These are phyloP conservation scores for Turritopsis rubra DNA, from an alignment of 30 jellyfish, hydroid and myxozoan genomes.

Conservation along the genomic window DNA sequence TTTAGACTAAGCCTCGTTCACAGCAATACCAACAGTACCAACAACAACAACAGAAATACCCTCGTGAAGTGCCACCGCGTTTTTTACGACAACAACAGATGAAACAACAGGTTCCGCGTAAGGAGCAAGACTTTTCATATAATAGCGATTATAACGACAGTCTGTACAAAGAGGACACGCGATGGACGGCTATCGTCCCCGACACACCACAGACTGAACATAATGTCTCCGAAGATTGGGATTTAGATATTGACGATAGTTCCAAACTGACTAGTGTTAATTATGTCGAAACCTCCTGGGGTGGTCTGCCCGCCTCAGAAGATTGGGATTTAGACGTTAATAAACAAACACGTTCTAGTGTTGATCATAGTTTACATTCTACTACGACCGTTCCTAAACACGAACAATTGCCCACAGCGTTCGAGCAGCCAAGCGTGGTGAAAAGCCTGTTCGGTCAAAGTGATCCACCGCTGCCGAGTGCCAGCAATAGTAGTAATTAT, in stretches of 20 bases:
- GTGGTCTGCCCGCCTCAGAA: conserved; percentile 64
- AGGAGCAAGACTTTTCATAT: conserved; percentile 6
- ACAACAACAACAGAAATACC: conserved; percentile 96
- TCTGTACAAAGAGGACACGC: not conserved
- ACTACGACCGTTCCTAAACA: conserved; percentile 8
- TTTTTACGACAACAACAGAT: conserved; percentile 80
- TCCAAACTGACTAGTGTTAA: not conserved
- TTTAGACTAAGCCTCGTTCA: conserved; percentile 40
- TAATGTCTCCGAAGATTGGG: conserved; percentile 20
- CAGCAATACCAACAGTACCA: conserved; percentile 89
- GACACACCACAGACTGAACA: not conserved
- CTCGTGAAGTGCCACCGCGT: conserved; percentile 97
- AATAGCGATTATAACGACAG: conserved; percentile 2
- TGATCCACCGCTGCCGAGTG: not conserved
- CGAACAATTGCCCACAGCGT: not conserved
- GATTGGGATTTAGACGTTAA: conserved; percentile 69
- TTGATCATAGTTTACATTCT: conserved; percentile 3
- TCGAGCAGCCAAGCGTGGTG: not conserved
- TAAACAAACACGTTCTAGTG: conserved; percentile 17
- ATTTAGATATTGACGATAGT: conserved; percentile 12
- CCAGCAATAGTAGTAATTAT: not conserved
- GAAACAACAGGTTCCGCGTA: conserved; percentile 49
- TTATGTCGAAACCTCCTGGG: not conserved
- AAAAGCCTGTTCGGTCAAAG: not conserved
- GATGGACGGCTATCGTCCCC: conserved; percentile 16